Conservation (phyloP, 2,797 vertebrate species). For the Chaetophractus vellerosus region DNA sequence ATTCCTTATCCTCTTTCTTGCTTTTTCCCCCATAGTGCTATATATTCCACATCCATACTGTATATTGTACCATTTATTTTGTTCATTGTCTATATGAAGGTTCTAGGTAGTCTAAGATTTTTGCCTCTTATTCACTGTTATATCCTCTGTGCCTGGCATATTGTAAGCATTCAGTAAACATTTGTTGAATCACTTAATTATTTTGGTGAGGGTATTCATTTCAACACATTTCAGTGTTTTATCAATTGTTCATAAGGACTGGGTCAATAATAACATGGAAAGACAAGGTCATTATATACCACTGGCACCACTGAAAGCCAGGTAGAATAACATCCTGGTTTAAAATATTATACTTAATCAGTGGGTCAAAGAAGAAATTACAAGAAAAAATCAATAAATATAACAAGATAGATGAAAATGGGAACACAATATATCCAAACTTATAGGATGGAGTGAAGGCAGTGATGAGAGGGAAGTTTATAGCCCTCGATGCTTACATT, state of each 20-base stretch:
- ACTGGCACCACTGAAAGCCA: not conserved
- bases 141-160: not conserved
- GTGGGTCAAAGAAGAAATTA: no score
- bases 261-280: not conserved
- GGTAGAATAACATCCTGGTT: not conserved
- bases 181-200: not conserved
- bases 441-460: no score
- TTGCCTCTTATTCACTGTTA: not conserved
- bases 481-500: no score
- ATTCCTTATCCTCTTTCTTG: not conserved
- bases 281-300: not conserved
- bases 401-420: no score
- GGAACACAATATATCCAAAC: no score
- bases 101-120: not conserved
- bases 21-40: not conserved
- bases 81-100: not conserved
- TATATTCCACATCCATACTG: not conserved
- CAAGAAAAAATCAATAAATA: no score
- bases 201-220: not conserved
- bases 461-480: no score
- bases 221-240: conserved; percentile 47
- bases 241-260: not conserved
- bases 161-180: conserved; percentile 17
- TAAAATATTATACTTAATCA: not conserved
- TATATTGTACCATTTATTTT: not conserved